Conservation (phyloP, 2,888 invertebrate genomes). For the Pardosa pseudoannulata region DNA sequence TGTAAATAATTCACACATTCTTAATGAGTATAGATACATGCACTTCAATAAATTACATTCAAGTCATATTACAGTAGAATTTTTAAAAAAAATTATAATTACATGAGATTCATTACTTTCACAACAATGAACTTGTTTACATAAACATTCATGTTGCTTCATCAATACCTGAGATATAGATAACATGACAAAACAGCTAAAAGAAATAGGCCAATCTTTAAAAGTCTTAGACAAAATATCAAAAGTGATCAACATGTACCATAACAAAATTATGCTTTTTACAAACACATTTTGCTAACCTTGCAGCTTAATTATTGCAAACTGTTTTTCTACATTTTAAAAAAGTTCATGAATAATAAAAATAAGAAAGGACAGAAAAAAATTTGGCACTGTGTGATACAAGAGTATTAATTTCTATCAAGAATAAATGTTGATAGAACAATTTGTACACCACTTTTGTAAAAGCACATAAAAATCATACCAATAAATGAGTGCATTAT, state of each 20-base stretch:
- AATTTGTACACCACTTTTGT: constrained; percentile 4
- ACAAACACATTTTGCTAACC: constrained; percentile 40
- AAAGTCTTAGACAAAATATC: not conserved
- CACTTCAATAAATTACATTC: no score
- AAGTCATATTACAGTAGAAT: no score
- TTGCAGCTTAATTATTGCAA: constrained; percentile 28
- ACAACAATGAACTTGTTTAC: no score
- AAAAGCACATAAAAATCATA: constrained; percentile 16
- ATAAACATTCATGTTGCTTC: no score
- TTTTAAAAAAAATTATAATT: no score
- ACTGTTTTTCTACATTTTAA: not conserved
- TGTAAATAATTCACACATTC: no score
- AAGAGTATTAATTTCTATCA: constrained; percentile 22
- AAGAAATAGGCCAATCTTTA: no score
- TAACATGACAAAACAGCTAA: no score
- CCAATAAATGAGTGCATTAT: not conserved
- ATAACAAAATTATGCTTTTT: constrained; percentile 23
- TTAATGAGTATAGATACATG: no score
- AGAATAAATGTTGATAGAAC: constrained; percentile 23
- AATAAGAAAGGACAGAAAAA: constrained; percentile 29
- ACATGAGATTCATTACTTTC: no score
- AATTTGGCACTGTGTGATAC: constrained; percentile 56
- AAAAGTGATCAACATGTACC: constrained; percentile 39
- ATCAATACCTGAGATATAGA: no score
- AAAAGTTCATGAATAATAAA: not conserved